Conservation (phyloP, 1,140 invertebrate species). For the Heliconius congener region DNA sequence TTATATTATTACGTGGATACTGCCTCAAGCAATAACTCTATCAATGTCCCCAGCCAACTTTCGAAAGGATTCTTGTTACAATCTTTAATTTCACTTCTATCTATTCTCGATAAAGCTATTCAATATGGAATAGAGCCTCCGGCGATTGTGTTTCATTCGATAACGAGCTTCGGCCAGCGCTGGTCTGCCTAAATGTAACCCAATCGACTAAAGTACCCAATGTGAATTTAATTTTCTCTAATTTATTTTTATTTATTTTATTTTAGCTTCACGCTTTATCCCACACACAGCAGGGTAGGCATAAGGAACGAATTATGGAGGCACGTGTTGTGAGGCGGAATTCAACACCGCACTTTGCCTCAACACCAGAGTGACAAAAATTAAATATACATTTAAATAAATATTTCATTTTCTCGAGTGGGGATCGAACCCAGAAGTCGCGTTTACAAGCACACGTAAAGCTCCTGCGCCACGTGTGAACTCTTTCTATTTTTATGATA, state of each 20-base stretch:
- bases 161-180: neutral
- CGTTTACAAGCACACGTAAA: too few relatives aligned
- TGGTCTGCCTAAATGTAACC: neutral
- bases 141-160: slow-evolving; percentile 13
- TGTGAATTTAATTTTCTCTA: neutral
- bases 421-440: too few relatives aligned
- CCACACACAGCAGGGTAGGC: too few relatives aligned
- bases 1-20: neutral
- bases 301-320: too few relatives aligned
- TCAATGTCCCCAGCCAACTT: neutral
- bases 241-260: neutral
- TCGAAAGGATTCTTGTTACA: slow-evolving; percentile 15
- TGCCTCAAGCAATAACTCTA: slow-evolving; percentile 11
- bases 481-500: too few relatives aligned
- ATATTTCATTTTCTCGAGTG: too few relatives aligned
- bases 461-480: too few relatives aligned
- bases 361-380: too few relatives aligned
- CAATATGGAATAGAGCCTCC: slow-evolving; percentile 10
- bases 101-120: slow-evolving; percentile 6
- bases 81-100: slow-evolving; percentile 5
- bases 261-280: too few relatives aligned
- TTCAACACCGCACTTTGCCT: too few relatives aligned
- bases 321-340: too few relatives aligned
- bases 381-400: too few relatives aligned
- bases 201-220: neutral